Percentiles rank a stretch among this genome's conserved stretches.
Conservation (phyloP, 2,797 vertebrate species). For the Sitta carolinensis region DNA sequence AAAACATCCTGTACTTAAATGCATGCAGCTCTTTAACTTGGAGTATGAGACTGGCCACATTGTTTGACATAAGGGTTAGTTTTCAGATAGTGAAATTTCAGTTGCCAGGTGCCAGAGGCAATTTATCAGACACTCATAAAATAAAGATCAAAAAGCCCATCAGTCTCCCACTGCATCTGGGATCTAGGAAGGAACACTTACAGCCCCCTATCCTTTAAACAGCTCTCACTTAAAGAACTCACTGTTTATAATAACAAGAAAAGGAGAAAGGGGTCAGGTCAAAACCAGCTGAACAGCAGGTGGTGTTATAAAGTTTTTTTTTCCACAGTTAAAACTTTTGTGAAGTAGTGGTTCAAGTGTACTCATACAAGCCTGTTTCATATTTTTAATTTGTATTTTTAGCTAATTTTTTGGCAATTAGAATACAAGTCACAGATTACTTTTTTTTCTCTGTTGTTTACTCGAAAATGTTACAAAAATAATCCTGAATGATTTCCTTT, state of each 20-base stretch:
- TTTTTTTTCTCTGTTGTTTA: slow-evolving; percentile 35
- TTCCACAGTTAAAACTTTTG: slow-evolving; percentile 62
- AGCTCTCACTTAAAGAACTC: slow-evolving; percentile 85
- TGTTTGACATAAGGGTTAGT: slow-evolving; percentile 81
- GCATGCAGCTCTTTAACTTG: slow-evolving; percentile 60
- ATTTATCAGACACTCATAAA: slow-evolving; percentile 83
- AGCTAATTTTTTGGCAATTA: slow-evolving; percentile 41
- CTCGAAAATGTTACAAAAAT: slow-evolving; percentile 32
- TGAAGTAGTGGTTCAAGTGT: slow-evolving; percentile 55
- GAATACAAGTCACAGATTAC: slow-evolving; percentile 8
- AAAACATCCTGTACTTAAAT: slow-evolving; percentile 72
- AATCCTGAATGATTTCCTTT: slow-evolving; percentile 30
- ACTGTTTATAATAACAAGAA: slow-evolving; percentile 88
- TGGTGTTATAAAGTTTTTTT: slow-evolving; percentile 78
- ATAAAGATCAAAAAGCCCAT: slow-evolving; percentile 82
- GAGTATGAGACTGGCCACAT: slow-evolving; percentile 68
- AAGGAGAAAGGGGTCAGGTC: slow-evolving; percentile 84
- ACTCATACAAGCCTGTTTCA: slow-evolving; percentile 5
- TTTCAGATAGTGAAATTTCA: slow-evolving; percentile 82
- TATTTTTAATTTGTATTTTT: slow-evolving; percentile 65
- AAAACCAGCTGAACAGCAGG: slow-evolving; percentile 79
- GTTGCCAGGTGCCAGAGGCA: slow-evolving; percentile 83
- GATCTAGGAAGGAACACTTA: slow-evolving; percentile 81
- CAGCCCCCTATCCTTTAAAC: slow-evolving; percentile 80
- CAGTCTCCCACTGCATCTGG: slow-evolving; percentile 78